Evolutionary conservation across 2,797 vertebrate genomes (phyloP).

Genomic region (Anisognathus igniventris): DNA sequence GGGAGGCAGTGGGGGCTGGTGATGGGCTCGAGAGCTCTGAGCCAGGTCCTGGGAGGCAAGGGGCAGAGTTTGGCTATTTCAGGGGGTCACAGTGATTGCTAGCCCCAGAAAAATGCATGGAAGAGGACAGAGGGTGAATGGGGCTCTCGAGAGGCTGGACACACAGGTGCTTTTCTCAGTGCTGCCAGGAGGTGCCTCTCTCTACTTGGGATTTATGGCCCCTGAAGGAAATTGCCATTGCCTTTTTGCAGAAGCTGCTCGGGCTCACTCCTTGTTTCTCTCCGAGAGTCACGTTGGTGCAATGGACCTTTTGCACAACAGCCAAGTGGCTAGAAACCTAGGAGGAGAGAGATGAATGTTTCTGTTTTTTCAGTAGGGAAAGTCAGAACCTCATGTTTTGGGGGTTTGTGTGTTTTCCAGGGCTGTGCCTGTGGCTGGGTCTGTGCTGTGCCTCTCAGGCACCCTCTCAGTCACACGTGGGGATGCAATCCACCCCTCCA

Average conservation of each 20-base stretch:
- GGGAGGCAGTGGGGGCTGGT: rapidly evolving
- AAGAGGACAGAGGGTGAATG: not conserved
- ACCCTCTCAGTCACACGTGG: rapidly evolving
- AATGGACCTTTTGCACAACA: not conserved
- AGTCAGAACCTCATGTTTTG: rapidly evolving
- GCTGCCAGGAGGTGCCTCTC: conserved; percentile 67
- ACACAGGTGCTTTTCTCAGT: conserved; percentile 56
- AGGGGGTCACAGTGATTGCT: too few relatives aligned
- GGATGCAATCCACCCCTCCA: not conserved
- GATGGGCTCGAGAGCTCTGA: not conserved
- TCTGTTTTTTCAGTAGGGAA: not conserved
- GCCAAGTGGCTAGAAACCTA: not conserved
- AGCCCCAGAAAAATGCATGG: not conserved
- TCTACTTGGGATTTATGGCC: conserved; percentile 58
- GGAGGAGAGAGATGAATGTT: not conserved
- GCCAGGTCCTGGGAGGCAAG: not conserved
- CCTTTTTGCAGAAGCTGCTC: not conserved
- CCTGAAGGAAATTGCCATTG: not conserved
- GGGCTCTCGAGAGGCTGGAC: not conserved
- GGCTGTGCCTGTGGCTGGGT: not conserved
- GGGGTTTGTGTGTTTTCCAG: not conserved
- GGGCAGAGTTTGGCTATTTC: not conserved
- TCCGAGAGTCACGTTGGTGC: not conserved
- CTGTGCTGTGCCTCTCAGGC: not conserved
- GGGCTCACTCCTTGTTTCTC: not conserved